Base-by-base conservation (phyloP, 2,888 invertebrate genomes). In the Chymomyza procnemis region DNA sequence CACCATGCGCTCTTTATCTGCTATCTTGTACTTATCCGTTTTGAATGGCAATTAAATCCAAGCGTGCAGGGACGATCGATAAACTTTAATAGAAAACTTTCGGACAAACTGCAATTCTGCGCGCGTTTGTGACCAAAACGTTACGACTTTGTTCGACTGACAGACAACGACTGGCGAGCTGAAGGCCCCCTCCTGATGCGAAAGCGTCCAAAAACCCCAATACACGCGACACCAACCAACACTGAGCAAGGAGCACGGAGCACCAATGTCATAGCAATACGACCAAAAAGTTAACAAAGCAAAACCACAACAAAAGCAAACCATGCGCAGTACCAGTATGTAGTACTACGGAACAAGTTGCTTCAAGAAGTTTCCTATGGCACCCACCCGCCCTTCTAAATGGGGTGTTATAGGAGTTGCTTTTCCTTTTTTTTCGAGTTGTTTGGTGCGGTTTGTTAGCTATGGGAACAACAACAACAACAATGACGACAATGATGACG, bases 231-330 rank as follows among this genome's bases (percentile, higher is more conserved):
- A 57, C 18, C 46, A 54, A 3, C 0, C 22, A 22, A 4, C 2
- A 22, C 22, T 22, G 22, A 22, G 22, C 2, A 22, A 2, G 22
- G 26, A 9, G 21, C 9, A 61, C 67, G 62, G 66, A 71, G 69
- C 59, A 70, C 78, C 78, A 87, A 80, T 89, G 89, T 86, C 88
- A 88, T 88, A 89, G 88, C 88, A 89, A 88, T 88, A 79, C 89
- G 89, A 87, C 88, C 80, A 41, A 54, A 81, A 81, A 84, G 85
- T 79, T 84, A 80, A 82, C 84, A 85, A 80, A 80, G 80, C 75
- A 79, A 77, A 86, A 80, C 82, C 87, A 79, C 84, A 86, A 86
- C 79, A 87, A 85, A 83, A 75, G 77, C 77, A 82, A 80, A 75
- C 80, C 80, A 81, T 81, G 81, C 86, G 86, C 81, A 81, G 66